Evolutionary conservation across 2,797 vertebrate genomes (phyloP).

Genomic region (Chloroceryle inda): DNA sequence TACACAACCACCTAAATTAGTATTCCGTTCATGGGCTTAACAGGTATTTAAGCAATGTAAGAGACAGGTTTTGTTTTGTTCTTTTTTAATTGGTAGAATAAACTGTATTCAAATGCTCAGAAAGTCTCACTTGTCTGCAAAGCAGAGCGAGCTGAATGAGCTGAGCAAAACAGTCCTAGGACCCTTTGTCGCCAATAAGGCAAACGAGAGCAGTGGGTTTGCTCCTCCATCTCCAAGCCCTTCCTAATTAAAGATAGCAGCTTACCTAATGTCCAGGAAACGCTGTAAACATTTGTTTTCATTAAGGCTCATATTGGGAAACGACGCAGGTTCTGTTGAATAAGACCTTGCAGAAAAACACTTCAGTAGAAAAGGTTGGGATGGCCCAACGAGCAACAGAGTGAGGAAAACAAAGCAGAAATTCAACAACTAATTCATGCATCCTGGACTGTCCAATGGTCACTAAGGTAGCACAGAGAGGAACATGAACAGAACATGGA

Average conservation of each 20-base stretch:
- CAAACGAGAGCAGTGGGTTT: slow-evolving; percentile 29
- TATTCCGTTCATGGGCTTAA: slow-evolving; percentile 44
- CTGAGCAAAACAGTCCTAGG: slow-evolving; percentile 15
- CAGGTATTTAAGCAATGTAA: slow-evolving; percentile 66
- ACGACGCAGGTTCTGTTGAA: background rate
- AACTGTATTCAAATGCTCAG: slow-evolving; percentile 63
- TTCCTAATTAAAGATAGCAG: slow-evolving; percentile 36
- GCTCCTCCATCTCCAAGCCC: slow-evolving; percentile 15
- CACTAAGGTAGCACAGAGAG: background rate
- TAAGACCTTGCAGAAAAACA: slow-evolving; percentile 36
- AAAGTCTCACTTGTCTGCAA: slow-evolving; percentile 17
- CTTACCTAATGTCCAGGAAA: slow-evolving; percentile 51
- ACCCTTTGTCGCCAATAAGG: slow-evolving; percentile 27
- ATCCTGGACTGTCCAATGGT: background rate
- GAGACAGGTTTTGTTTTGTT: slow-evolving; percentile 64
- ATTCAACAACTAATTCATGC: background rate
- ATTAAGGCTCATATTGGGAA: slow-evolving; percentile 48
- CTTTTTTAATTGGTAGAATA: slow-evolving; percentile 67
- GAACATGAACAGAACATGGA: background rate
- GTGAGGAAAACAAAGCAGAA: slow-evolving; percentile 1
- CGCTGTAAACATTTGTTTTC: slow-evolving; percentile 41
- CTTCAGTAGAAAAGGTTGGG: slow-evolving; percentile 1
- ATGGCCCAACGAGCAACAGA: background rate
- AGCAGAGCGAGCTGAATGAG: slow-evolving; percentile 5
- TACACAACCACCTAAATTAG: slow-evolving; percentile 60